phyloP scores from a whole-genome alignment of 2,888 invertebrate species.

The Dolichomitus sp. region DNA sequence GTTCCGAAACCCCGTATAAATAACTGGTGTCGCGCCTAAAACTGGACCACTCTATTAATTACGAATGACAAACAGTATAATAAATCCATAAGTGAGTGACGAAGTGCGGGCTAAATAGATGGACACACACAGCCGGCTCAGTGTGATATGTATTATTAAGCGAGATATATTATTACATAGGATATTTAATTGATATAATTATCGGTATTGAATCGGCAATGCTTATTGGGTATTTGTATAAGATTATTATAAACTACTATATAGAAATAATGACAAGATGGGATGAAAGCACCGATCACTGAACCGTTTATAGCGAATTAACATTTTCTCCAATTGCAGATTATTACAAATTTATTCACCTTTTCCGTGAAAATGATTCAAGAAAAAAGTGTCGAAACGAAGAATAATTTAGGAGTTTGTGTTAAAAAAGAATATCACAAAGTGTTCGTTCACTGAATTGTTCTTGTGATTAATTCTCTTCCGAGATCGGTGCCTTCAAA shows the following conservation, averaged over 20 bases:
- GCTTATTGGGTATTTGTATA: conserved; percentile 73
- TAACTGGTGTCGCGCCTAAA: conserved; percentile 66
- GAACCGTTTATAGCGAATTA: background rate
- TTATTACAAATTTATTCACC: background rate
- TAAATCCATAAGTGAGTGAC: conserved; percentile 68
- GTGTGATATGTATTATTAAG: conserved; percentile 85
- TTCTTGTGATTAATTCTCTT: background rate
- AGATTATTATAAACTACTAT: conserved; percentile 58
- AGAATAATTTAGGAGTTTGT: background rate
- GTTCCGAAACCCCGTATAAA: conserved; percentile 43
- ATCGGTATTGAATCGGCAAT: conserved; percentile 68
- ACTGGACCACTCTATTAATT: conserved; percentile 61
- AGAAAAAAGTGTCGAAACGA: background rate
- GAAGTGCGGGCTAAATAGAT: conserved; percentile 74
- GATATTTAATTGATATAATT: conserved; percentile 68
- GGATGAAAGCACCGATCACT: conserved; percentile 14
- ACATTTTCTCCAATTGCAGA: background rate
- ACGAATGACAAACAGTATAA: conserved; percentile 40
- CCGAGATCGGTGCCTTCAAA: conserved; percentile 20
- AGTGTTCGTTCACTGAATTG: background rate
- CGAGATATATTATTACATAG: conserved; percentile 72
- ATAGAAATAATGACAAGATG: conserved; percentile 33
- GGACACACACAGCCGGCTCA: conserved; percentile 84
- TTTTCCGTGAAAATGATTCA: background rate
- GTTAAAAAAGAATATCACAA: background rate